Evolutionary conservation across 2,888 invertebrate species (phyloP).

Genomic region (Scaptomyza cyrtandrae): DNA sequence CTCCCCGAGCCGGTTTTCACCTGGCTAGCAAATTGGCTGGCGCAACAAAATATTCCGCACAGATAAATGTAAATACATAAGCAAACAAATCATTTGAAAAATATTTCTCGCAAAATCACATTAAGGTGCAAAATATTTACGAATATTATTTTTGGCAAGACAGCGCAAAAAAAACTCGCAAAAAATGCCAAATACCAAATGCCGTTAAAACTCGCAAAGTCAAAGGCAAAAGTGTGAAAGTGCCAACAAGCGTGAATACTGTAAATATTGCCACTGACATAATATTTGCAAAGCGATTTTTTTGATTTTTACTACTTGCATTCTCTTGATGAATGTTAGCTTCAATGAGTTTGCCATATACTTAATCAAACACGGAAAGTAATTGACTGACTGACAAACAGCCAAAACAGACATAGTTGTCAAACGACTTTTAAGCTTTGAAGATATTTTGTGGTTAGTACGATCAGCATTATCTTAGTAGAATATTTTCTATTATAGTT

Average conservation of each 20-base stretch:
- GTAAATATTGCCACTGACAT: slow-evolving; percentile 68
- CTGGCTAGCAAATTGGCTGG: slow-evolving; percentile 55
- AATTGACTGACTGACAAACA: slow-evolving; percentile 37
- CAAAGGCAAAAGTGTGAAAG: slow-evolving; percentile 42
- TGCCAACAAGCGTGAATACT: slow-evolving; percentile 52
- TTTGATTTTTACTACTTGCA: slow-evolving; percentile 56
- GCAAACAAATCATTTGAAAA: slow-evolving; percentile 77
- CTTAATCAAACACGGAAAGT: slow-evolving; percentile 19
- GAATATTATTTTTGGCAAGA: slow-evolving; percentile 66
- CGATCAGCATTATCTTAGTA: background rate
- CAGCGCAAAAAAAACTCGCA: slow-evolving; percentile 30
- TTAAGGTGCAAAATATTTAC: slow-evolving; percentile 75
- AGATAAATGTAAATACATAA: slow-evolving; percentile 76
- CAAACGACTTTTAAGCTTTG: background rate
- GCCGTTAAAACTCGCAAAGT: slow-evolving; percentile 48
- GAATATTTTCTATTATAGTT: too few relatives aligned
- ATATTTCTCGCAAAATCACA: slow-evolving; percentile 73
- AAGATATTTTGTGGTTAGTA: background rate
- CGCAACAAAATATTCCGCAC: slow-evolving; percentile 57
- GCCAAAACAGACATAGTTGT: background rate
- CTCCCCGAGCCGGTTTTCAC: background rate
- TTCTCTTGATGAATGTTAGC: slow-evolving; percentile 55
- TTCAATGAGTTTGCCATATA: slow-evolving; percentile 35
- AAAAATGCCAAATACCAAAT: slow-evolving; percentile 44
- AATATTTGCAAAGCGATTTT: slow-evolving; percentile 62